Conservation (phyloP, 2,797 vertebrate species). For the Carduelis carduelis region DNA sequence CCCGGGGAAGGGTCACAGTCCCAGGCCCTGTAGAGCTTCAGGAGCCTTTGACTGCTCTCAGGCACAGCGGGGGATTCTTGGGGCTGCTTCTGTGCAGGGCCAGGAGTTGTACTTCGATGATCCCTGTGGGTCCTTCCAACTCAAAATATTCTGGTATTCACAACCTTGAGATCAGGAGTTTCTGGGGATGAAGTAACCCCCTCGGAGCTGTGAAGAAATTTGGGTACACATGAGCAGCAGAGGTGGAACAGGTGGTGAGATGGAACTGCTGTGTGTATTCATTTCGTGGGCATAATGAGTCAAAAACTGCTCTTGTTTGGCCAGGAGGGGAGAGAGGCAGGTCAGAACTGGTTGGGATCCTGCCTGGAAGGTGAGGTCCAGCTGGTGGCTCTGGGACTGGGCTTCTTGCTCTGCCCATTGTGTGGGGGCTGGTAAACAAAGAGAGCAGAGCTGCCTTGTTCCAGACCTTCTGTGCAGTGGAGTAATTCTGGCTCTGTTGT, state of each 20-base stretch:
- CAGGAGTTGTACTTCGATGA: neutral
- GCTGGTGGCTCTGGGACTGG: neutral
- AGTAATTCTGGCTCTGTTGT: neutral
- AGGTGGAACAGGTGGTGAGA: neutral
- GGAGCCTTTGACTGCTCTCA: rapidly evolving
- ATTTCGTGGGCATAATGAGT: rapidly evolving
- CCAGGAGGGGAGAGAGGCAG: neutral
- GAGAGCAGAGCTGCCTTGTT: neutral
- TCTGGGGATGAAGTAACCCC: neutral
- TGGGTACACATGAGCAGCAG: rapidly evolving
- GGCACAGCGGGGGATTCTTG: too few relatives aligned
- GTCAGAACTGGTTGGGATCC: neutral
- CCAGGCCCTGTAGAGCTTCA: neutral
- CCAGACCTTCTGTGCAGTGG: neutral
- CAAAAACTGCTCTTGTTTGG: neutral
- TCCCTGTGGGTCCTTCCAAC: neutral
- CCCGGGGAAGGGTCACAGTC: too few relatives aligned
- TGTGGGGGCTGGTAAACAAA: neutral
- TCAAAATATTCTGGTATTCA: neutral
- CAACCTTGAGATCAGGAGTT: neutral
- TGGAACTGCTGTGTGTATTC: neutral
- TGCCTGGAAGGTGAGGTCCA: neutral
- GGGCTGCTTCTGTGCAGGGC: neutral
- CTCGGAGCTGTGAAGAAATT: neutral
- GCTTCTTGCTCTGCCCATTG: neutral